A percentile compares a stretch with the other conserved stretches of the same genome.
These are phyloP conservation scores for Schmidtea mediterranea DNA, from an alignment of 1,140 invertebrate species.

Conservation along the genomic window DNA sequence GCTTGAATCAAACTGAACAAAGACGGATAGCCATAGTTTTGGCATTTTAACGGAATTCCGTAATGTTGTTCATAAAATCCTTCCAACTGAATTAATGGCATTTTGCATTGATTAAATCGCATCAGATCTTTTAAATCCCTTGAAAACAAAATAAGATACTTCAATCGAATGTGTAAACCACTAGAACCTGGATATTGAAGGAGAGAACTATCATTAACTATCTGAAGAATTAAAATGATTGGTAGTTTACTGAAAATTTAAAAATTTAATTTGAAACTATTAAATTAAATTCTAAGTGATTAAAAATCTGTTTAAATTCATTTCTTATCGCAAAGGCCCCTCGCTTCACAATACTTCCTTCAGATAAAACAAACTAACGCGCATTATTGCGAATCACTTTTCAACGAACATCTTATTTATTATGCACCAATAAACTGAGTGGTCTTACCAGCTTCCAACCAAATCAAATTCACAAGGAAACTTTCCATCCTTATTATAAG, in stretches of 20 bases:
- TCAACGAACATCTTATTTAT: too few relatives aligned
- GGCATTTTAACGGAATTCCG: conserved; percentile 31
- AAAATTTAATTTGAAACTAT: not conserved
- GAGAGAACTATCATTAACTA: conserved; percentile 1
- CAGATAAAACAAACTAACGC: too few relatives aligned
- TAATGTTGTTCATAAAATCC: conserved; percentile 30
- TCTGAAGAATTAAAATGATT: not conserved
- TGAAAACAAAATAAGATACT: conserved; percentile 33
- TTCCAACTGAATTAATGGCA: conserved; percentile 33
- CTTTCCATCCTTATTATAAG: too few relatives aligned
- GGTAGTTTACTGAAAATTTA: not conserved
- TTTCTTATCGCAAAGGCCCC: too few relatives aligned
- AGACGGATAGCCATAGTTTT: conserved; percentile 32
- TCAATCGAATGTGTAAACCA: conserved; percentile 26
- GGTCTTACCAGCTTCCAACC: too few relatives aligned
- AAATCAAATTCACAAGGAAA: too few relatives aligned
- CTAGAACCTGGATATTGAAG: conserved; percentile 8
- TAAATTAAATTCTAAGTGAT: not conserved
- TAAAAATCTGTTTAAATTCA: too few relatives aligned
- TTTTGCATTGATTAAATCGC: conserved; percentile 28
- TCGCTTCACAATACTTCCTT: too few relatives aligned
- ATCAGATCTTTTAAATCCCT: conserved; percentile 33
- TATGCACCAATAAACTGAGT: too few relatives aligned
- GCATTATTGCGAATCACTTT: too few relatives aligned
- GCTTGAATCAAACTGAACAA: conserved; percentile 30